These are phyloP conservation scores for Drosophila mercatorum DNA, from an alignment of 2,888 invertebrate species.

Conservation along the genomic window DNA sequence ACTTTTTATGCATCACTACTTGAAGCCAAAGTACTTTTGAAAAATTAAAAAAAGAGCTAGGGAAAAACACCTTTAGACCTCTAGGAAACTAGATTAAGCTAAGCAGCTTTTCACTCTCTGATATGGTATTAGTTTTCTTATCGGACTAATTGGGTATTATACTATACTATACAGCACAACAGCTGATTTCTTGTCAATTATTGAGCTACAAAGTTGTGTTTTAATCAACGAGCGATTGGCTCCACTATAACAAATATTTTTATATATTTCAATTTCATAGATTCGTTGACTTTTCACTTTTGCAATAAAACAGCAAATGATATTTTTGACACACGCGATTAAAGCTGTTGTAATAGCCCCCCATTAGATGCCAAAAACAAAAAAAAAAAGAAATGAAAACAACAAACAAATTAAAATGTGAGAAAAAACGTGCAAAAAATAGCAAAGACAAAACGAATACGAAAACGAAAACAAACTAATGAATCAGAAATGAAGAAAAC, in stretches of 20 bases:
- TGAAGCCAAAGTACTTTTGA: neutral
- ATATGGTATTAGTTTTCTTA: neutral
- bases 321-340: neutral
- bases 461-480: constrained; percentile 23
- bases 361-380: constrained; percentile 38
- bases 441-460: constrained; percentile 21
- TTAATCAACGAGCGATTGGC: neutral
- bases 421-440: constrained; percentile 58
- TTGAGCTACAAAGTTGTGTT: neutral
- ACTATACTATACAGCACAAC: neutral
- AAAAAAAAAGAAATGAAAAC: constrained; percentile 25
- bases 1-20: neutral
- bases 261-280: neutral
- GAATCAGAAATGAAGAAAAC: constrained; percentile 42
- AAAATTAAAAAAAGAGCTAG: too few relatives aligned
- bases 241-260: too few relatives aligned
- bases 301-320: constrained; percentile 1
- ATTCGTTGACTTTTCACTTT: neutral
- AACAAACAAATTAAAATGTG: constrained; percentile 40
- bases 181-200: neutral
- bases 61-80: too few relatives aligned
- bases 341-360: constrained; percentile 11
- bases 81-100: neutral
- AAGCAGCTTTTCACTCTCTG: neutral
- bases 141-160: neutral